Evolutionary conservation across 2,888 invertebrate species (phyloP), one percentile per base, ranked within the genome.

Genomic region (Linnaemya tessellans): DNA sequence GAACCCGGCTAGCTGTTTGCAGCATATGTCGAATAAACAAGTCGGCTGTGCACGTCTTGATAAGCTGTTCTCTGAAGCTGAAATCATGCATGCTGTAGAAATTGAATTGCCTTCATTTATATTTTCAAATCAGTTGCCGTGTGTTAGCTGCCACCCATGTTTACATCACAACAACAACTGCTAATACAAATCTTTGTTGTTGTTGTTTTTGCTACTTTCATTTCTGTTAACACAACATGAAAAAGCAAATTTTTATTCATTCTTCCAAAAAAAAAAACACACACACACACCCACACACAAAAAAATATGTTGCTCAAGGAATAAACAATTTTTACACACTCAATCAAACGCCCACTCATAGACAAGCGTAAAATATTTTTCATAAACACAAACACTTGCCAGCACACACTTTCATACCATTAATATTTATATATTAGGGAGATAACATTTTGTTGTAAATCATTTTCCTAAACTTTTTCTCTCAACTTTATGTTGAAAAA

Each of bases 71-170:
- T 30, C 5, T 30, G 2, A 5, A 30, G 30, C 5, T 2, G 5
- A 30, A 30, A 30, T 30, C 30, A 30, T 30, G 30, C 2, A 2
- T 30, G 5, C 2, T 5, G 30, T 5, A 30, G 30, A 2, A 5
- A 3, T 30, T 30, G 30, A 30, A 30, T 30, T 30, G 30, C 30
- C 30, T 30, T 30, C 30, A 30, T 3, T n/a, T n/a, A n/a, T n/a
- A n/a, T n/a, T 30, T 30, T 30, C 30, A 5, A 30, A 30, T 3
- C 30, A 30, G 3, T 68, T 25, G 89, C 89, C 88, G 88, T 87
- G 87, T 89, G 88, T 90, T 90, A 90, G 88, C 89, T 90, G 89
- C 86, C 87, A 89, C 87, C 88, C 88, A 88, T 90, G 89, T 88
- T 88, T 88, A 75, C 60, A 70, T 62, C 18, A 60, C 58, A 67